Evolutionary conservation across 2,113 vertebrate species (phyloP), one percentile per base, ranked within the genome.

Genomic region (Seriola quinqueradiata): DNA sequence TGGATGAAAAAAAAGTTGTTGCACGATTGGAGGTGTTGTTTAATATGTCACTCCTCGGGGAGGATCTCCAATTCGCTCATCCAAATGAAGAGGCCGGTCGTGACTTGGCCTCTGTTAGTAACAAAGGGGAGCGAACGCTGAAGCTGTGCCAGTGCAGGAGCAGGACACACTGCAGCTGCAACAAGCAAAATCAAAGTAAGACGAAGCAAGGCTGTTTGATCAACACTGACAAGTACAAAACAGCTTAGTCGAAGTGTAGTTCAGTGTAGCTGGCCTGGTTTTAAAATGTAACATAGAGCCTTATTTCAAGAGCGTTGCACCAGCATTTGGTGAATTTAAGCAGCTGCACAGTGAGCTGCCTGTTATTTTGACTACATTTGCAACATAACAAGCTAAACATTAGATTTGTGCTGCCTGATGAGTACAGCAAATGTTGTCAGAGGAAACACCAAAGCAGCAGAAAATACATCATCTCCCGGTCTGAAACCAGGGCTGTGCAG

Each of bases 31-130:
- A 72, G 40, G 34, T 68, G 73, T 57, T 44, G 54, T 13, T 66
- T 77, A 77, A 75, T 28, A 28, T 70, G 63, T 72, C 67, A 6
- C 54, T 70, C 86, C 60, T 63, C 10, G 2, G 82, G 61, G 82
- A 75, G n/a, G 52, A 50, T 68, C 79, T 52, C 48, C 40, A 9
- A 8, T n/a, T 19, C 77, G 48, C 50, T 65, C 73, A 57, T 79
- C 65, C 44, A 52, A 52, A 77, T 71, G 34, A 66, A 64, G n/a
- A 59, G 60, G 6, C 44, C 64, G 38, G 36, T 42, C 82, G 54
- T 60, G 58, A 74, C 74, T 77, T 48, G 61, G 50, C 50, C 50
- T 52, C n/a, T 0, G 50, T 69, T 38, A 42, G 34, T 8, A 52
- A 52, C 8, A 52, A 52, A 21, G 19, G 19, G 19, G 19, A 21